Percentiles rank a stretch among this genome's conserved stretches.
These are phyloP conservation scores for Drosophila oshimai DNA, from an alignment of 1,140 invertebrate species.

Conservation along the genomic window DNA sequence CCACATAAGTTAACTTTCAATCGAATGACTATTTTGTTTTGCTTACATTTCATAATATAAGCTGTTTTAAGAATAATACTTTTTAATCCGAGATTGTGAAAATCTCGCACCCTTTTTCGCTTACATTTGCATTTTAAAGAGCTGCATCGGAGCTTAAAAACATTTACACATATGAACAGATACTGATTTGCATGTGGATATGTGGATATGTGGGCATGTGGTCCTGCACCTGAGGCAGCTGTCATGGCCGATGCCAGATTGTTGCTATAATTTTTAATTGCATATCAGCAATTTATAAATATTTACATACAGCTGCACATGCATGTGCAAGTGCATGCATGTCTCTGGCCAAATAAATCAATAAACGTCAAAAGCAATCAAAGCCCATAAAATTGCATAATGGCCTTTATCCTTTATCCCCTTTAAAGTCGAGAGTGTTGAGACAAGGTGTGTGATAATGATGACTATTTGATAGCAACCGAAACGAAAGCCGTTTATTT, in stretches of 20 bases:
- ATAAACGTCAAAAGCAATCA: constrained; percentile 75
- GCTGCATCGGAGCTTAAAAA: constrained; percentile 8
- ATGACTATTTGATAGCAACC: constrained; percentile 14
- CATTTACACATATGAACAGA: background rate
- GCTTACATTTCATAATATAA: background rate
- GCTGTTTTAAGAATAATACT: background rate
- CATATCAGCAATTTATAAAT: constrained; percentile 66
- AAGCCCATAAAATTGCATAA: constrained; percentile 54
- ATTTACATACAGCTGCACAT: constrained; percentile 43
- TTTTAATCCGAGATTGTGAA: constrained; percentile 14
- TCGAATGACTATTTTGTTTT: too few species aligned
- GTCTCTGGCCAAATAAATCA: constrained; percentile 51
- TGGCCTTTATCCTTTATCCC: background rate
- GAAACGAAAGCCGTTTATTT: constrained; percentile 21
- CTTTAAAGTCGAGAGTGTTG: constrained; percentile 9
- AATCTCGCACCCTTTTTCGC: background rate
- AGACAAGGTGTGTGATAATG: too few species aligned
- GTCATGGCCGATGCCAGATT: constrained; percentile 60
- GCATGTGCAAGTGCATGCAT: background rate
- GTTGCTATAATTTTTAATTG: constrained; percentile 69
- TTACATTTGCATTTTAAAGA: constrained; percentile 34
- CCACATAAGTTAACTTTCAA: too few species aligned
- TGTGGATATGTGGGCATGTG: background rate
- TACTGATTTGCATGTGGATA: background rate
- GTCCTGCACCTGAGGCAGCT: constrained; percentile 40